phyloP scores from a whole-genome alignment of 1,140 invertebrate species.

The Drosophila mayri region DNA sequence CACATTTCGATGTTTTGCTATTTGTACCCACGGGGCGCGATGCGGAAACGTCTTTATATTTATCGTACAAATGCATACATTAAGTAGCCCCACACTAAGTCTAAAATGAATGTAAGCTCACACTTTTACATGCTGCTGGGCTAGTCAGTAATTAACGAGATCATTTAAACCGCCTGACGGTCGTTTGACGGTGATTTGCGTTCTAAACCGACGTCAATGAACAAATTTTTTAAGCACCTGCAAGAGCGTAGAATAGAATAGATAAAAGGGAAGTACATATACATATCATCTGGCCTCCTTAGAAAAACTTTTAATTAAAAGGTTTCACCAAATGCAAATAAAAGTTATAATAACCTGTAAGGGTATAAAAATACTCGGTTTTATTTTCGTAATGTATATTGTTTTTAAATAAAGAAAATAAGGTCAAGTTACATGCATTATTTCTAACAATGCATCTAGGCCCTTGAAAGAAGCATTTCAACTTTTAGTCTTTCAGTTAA shows the following conservation, averaged over 20 bases:
- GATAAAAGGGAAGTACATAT: background rate
- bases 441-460: no score
- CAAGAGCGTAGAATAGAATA: background rate
- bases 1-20: conserved; percentile 5
- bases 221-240: background rate
- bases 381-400: no score
- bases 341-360: background rate
- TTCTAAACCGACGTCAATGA: conserved; percentile 17
- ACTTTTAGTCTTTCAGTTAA: no score
- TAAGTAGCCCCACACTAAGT: conserved; percentile 4
- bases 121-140: background rate
- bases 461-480: no score
- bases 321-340: background rate
- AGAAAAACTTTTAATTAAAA: background rate
- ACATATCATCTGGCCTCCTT: background rate
- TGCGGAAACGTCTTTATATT: conserved; percentile 39
- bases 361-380: no score
- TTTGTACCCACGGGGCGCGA: conserved; percentile 23
- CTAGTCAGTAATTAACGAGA: conserved; percentile 41
- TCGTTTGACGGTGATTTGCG: conserved; percentile 21
- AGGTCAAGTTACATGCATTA: no score
- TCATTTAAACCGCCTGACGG: conserved; percentile 11
- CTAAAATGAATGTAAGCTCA: conserved; percentile 11
- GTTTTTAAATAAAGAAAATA: no score
- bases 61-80: conserved; percentile 11